These are phyloP conservation scores for Diogma glabrata DNA, from an alignment of 2,888 invertebrate species.

Conservation along the genomic window DNA sequence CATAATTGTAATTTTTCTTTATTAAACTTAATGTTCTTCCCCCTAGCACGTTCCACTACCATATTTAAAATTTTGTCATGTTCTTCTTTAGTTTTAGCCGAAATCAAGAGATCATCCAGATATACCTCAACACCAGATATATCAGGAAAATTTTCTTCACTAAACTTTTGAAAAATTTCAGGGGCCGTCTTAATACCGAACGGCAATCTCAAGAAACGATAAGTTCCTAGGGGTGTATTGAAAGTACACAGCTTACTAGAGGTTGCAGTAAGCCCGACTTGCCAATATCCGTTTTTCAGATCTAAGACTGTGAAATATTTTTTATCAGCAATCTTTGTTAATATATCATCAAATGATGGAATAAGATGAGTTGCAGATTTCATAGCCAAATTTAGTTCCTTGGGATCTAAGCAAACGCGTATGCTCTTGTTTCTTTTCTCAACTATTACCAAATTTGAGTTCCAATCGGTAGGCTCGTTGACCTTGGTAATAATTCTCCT, in stretches of 20 bases:
- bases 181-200: conserved; percentile 10
- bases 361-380: no score
- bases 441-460: conserved; percentile 9
- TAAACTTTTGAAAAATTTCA: conserved; percentile 17
- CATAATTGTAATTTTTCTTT: conserved; percentile 13
- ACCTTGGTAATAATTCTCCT: conserved; percentile 3
- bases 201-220: neutral
- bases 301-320: conserved; percentile 21
- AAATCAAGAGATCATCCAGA: conserved; percentile 9
- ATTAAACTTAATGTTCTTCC: conserved; percentile 7
- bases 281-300: conserved; percentile 18
- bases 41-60: conserved; percentile 2
- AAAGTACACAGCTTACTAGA: conserved; percentile 21
- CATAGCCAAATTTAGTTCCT: conserved; percentile 11
- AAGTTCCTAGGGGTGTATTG: conserved; percentile 18
- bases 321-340: conserved; percentile 20
- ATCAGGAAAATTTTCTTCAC: conserved; percentile 17
- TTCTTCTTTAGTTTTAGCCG: neutral
- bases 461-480: neutral
- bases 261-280: conserved; percentile 14
- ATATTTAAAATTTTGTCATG: conserved; percentile 4
- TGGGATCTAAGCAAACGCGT: no score
- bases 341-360: conserved; percentile 18
- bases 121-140: conserved; percentile 14
- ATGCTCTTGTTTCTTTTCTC: conserved; percentile 1